A percentile compares a stretch with the other conserved stretches of the same genome.
Evolutionary conservation across 2,888 invertebrate genomes (phyloP).

Genomic region (Cantharis rustica): DNA sequence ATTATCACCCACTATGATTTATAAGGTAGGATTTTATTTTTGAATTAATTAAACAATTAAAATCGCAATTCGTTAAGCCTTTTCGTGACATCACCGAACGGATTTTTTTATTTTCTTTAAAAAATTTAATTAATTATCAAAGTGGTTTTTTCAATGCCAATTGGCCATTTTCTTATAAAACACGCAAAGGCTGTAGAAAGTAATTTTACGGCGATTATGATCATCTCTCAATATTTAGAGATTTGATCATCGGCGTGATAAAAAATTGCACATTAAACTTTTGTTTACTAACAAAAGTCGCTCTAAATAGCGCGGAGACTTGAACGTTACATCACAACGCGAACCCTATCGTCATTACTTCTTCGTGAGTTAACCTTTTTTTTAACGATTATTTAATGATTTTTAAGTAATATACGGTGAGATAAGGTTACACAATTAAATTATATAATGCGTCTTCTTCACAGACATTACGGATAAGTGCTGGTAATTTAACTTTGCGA

Average conservation of each 20-base stretch:
- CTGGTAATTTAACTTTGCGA: not conserved
- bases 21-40: conserved; percentile 14
- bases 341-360: not conserved
- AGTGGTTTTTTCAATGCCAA: conserved; percentile 20
- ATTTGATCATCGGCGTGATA: not conserved
- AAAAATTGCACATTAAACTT: not conserved
- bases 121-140: conserved; percentile 1
- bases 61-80: not conserved
- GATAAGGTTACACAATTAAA: not conserved
- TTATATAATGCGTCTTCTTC: not conserved
- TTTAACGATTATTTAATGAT: not conserved
- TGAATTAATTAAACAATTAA: not conserved
- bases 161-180: conserved; percentile 10
- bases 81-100: not conserved
- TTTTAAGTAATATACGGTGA: not conserved
- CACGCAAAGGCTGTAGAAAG: conserved; percentile 20
- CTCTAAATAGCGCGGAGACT: not conserved
- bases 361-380: not conserved
- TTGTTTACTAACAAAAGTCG: not conserved
- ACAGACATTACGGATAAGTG: not conserved
- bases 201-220: not conserved
- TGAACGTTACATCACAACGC: not conserved
- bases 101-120: not conserved
- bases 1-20: conserved; percentile 21
- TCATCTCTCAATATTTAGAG: not conserved